phyloP scores from a whole-genome alignment of 2,113 vertebrate species.

The Tautogolabrus adspersus region DNA sequence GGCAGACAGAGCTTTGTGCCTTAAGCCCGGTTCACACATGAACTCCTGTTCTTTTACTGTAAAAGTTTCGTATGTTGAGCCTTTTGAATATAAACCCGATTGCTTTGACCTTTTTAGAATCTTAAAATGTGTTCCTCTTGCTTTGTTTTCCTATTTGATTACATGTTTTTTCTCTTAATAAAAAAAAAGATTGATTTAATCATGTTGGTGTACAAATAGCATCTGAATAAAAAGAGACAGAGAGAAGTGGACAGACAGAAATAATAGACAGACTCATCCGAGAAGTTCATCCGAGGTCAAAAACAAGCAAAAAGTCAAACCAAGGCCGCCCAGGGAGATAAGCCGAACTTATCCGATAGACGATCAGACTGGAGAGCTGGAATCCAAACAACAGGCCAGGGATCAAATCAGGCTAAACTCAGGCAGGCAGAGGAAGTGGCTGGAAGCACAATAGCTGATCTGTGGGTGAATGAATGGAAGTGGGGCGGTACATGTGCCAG shows the following conservation, averaged over 20 bases:
- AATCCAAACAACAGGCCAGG: not conserved
- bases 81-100: no score
- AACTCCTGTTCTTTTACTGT: no score
- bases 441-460: not conserved
- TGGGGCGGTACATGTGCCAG: not conserved
- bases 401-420: not conserved
- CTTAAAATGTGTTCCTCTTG: no score
- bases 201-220: not conserved
- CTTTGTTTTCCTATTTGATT: no score
- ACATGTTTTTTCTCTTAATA: not conserved
- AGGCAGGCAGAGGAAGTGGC: not conserved
- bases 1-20: no score
- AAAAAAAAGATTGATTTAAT: not conserved
- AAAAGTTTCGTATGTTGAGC: no score
- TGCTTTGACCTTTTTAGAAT: no score
- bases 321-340: not conserved
- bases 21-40: no score
- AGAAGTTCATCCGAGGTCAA: not conserved
- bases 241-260: not conserved
- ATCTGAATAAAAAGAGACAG: not conserved
- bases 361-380: not conserved
- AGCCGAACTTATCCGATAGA: not conserved
- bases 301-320: slow-evolving; percentile 5
- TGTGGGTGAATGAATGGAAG: not conserved
- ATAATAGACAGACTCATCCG: not conserved